A percentile compares a stretch with the other conserved stretches of the same genome.
These are phyloP conservation scores for Chanos chanos DNA, from an alignment of 2,797 vertebrate genomes.

Conservation along the genomic window DNA sequence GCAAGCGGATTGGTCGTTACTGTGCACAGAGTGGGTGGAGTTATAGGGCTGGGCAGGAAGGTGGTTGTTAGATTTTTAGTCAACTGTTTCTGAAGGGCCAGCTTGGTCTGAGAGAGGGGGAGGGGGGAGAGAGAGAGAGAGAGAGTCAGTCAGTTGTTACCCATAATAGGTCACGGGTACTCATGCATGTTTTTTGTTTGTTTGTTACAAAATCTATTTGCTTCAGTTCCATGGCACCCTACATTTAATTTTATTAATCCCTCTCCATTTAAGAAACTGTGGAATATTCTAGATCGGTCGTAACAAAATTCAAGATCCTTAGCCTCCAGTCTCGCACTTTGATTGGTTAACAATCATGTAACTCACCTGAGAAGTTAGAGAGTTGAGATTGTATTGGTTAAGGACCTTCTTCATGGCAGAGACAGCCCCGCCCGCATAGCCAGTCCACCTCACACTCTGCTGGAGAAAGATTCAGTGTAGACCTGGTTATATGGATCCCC, in stretches of 20 bases:
- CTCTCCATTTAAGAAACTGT: too few relatives aligned
- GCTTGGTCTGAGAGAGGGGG: conserved; percentile 81
- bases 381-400: conserved; percentile 73
- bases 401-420: conserved; percentile 79
- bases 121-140: conserved; percentile 32
- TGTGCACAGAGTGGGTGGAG: conserved; percentile 81
- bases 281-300: too few relatives aligned
- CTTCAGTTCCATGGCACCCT: too few relatives aligned
- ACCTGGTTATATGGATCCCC: background rate
- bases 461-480: conserved; percentile 54
- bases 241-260: too few relatives aligned
- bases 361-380: conserved; percentile 77
- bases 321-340: background rate
- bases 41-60: conserved; percentile 85
- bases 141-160: conserved; percentile 27
- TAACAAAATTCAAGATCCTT: too few relatives aligned
- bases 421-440: conserved; percentile 69
- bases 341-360: too few relatives aligned
- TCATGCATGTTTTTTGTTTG: too few relatives aligned
- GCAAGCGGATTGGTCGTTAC: conserved; percentile 84
- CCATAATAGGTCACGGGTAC: too few relatives aligned
- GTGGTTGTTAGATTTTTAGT: conserved; percentile 90
- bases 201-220: too few relatives aligned
- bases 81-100: conserved; percentile 97
- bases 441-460: conserved; percentile 74